phyloP scores from a whole-genome alignment of 37 sponge, comb jelly and placozoan genomes.

The Axinella damicornis region DNA sequence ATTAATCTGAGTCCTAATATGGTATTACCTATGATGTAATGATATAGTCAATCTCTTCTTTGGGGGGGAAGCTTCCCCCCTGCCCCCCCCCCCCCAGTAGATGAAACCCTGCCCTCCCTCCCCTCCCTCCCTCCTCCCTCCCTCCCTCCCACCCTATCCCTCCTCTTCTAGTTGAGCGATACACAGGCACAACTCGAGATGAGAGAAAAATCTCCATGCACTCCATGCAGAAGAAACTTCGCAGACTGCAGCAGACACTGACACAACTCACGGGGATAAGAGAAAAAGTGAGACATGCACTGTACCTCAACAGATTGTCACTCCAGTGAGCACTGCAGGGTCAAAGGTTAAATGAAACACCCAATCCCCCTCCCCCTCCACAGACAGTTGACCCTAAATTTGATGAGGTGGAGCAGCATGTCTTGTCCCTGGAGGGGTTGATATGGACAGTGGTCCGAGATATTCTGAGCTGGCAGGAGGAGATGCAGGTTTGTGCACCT shows the following conservation, averaged over 20 bases:
- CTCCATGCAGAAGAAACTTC: slow-evolving; percentile 75
- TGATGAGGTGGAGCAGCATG: slow-evolving; percentile 73
- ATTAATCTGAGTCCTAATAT: too few relatives aligned
- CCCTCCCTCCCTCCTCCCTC: too few relatives aligned
- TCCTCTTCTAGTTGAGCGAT: slow-evolving; percentile 58
- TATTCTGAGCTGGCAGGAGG: slow-evolving; percentile 45
- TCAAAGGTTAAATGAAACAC: too few relatives aligned
- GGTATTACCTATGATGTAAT: too few relatives aligned
- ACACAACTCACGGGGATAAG: slow-evolving; percentile 80
- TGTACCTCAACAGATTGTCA: background rate
- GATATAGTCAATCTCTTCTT: too few relatives aligned
- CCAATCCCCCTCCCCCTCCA: background rate
- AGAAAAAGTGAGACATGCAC: slow-evolving; percentile 39
- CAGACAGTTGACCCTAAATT: slow-evolving; percentile 87
- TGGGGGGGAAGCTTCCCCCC: too few relatives aligned
- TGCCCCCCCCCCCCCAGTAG: too few relatives aligned
- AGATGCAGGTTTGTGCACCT: slow-evolving; percentile 27
- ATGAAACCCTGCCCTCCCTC: too few relatives aligned
- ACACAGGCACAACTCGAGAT: slow-evolving; percentile 54
- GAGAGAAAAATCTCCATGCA: slow-evolving; percentile 55
- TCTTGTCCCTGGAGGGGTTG: slow-evolving; percentile 35
- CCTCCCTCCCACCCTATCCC: too few relatives aligned
- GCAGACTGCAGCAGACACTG: slow-evolving; percentile 60
- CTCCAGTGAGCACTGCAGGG: too few relatives aligned
- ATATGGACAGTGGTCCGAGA: slow-evolving; percentile 28